A percentile compares a stretch with the other conserved stretches of the same genome.
Evolutionary conservation across 2,113 vertebrate genomes (phyloP).

Genomic region (Corythaixoides concolor): DNA sequence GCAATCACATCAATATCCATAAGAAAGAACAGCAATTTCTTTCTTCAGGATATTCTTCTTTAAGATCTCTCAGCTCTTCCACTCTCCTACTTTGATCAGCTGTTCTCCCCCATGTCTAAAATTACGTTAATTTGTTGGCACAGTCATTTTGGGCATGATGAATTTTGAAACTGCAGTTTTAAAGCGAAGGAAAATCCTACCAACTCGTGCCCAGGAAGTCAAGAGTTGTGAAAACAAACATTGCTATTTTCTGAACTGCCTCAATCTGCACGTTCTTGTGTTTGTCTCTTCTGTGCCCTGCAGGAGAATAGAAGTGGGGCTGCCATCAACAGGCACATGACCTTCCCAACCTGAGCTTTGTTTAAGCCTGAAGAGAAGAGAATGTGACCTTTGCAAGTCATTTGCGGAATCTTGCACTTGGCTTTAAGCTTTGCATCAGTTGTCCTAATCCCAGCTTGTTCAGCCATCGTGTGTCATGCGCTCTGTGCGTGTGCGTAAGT

Average conservation of each 20-base stretch:
- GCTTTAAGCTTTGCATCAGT: not conserved
- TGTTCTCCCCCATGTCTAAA: not conserved
- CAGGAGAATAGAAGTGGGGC: not conserved
- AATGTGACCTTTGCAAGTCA: not conserved
- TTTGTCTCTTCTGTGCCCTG: not conserved
- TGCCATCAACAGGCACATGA: not conserved
- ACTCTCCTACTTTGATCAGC: not conserved
- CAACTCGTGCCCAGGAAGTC: not conserved
- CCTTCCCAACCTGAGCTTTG: not conserved
- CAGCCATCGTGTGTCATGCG: fast-evolving
- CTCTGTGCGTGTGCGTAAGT: not conserved
- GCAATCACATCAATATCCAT: not conserved
- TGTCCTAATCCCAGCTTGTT: not conserved
- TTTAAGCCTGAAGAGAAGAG: not conserved
- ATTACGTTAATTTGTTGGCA: not conserved
- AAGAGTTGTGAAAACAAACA: conserved; percentile 29
- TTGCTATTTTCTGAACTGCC: not conserved
- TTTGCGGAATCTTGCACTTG: not conserved
- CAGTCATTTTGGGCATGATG: not conserved
- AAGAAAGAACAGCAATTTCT: not conserved
- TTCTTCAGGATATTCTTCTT: not conserved
- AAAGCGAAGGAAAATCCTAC: not conserved
- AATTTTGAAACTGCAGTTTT: not conserved
- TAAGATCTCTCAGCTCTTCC: not conserved
- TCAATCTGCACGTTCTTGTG: not conserved